These are phyloP conservation scores for Heliconius cydno DNA, from an alignment of 2,888 invertebrate genomes.

Conservation along the genomic window DNA sequence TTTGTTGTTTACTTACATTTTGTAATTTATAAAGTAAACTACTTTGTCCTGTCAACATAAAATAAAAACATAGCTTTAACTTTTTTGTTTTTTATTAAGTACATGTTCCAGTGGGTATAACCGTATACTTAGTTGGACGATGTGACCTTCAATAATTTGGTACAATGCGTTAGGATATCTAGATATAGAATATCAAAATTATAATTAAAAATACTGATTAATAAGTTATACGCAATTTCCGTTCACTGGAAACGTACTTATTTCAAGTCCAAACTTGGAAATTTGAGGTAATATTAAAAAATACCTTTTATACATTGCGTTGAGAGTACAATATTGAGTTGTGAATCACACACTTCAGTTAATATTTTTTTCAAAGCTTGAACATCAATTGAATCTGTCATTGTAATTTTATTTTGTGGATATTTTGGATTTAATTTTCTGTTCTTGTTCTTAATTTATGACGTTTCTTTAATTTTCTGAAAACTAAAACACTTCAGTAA, in stretches of 20 bases:
- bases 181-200: not conserved
- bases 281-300: not conserved
- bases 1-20: constrained; percentile 60
- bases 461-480: too few species aligned
- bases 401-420: constrained; percentile 40
- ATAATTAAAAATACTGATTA: not conserved
- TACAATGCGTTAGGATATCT: not conserved
- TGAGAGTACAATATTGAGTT: constrained; percentile 63
- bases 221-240: too few species aligned
- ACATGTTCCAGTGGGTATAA: not conserved
- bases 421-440: not conserved
- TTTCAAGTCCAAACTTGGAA: not conserved
- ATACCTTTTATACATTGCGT: constrained; percentile 72
- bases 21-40: constrained; percentile 63
- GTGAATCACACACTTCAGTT: constrained; percentile 65
- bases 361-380: constrained; percentile 64
- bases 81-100: not conserved
- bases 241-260: not conserved
- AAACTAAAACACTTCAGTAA: not conserved
- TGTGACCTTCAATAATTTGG: not conserved
- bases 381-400: constrained; percentile 63
- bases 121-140: not conserved
- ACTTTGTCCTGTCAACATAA: constrained; percentile 62
- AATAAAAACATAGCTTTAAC: not conserved
- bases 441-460: not conserved